Conservation (phyloP, 37 sponge, comb jelly and placozoan genomes). For the Chondrilla cf. caribensis region DNA sequence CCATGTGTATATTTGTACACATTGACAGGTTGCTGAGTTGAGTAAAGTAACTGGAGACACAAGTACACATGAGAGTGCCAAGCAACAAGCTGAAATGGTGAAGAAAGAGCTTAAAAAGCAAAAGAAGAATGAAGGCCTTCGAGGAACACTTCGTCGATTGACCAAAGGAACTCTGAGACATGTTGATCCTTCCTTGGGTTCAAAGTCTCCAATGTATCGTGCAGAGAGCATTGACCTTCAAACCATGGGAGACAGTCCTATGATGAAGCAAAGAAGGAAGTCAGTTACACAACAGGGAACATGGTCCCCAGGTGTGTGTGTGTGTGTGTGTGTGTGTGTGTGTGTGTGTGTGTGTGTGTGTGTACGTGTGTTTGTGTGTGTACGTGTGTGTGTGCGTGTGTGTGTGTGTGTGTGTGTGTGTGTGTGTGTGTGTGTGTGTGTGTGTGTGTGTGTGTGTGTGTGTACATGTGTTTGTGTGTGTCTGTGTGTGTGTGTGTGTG, state of each 20-base stretch:
- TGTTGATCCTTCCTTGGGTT: slow-evolving; percentile 1
- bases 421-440: no score
- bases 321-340: not conserved
- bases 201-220: not conserved
- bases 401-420: no score
- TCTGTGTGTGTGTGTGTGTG: no score
- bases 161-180: not conserved
- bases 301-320: slow-evolving; percentile 21
- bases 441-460: no score
- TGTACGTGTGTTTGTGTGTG: not conserved
- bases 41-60: not conserved
- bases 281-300: slow-evolving; percentile 1
- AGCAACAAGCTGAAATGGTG: not conserved
- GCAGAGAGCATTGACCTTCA: slow-evolving; percentile 12
- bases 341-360: not conserved
- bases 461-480: no score
- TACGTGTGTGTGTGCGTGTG: not conserved
- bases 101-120: slow-evolving; percentile 14
- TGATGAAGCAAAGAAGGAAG: not conserved
- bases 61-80: not conserved
- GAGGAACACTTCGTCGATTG: slow-evolving; percentile 13
- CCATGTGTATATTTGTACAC: not conserved
- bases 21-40: slow-evolving; percentile 3
- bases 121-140: not conserved
- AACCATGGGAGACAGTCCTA: slow-evolving; percentile 20